phyloP scores from a whole-genome alignment of 1,140 invertebrate genomes.

The Drosophila kanapiae region DNA sequence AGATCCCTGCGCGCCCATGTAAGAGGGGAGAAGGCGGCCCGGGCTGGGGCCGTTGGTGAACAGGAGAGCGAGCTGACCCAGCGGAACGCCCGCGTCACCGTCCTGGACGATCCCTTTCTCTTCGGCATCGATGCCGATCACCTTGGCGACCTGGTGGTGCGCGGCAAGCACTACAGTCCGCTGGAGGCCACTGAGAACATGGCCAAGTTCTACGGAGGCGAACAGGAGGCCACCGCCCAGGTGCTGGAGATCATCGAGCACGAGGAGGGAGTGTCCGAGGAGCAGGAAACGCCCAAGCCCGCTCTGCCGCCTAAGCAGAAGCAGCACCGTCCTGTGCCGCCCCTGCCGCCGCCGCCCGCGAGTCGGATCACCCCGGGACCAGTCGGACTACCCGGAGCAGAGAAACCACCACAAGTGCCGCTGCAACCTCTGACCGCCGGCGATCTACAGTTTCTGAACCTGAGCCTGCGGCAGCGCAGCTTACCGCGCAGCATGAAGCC shows the following conservation, averaged over 20 bases:
- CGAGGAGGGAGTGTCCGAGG: slow-evolving; percentile 44
- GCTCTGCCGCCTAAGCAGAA: slow-evolving; percentile 78
- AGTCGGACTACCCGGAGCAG: slow-evolving; percentile 20
- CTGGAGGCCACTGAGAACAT: slow-evolving; percentile 66
- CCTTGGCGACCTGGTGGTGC: slow-evolving; percentile 68
- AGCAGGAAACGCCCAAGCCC: slow-evolving; percentile 64
- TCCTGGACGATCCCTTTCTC: slow-evolving; percentile 84
- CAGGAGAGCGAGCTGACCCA: slow-evolving; percentile 63
- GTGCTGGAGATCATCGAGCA: slow-evolving; percentile 75
- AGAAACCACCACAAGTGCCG: slow-evolving; percentile 9
- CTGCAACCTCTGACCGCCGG: slow-evolving; percentile 73
- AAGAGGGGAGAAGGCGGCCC: slow-evolving; percentile 35
- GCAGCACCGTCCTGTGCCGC: slow-evolving; percentile 53
- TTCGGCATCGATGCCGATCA: slow-evolving; percentile 84
- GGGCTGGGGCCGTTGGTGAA: background rate
- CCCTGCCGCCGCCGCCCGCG: slow-evolving; percentile 57
- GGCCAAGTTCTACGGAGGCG: slow-evolving; percentile 60
- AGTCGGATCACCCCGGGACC: slow-evolving; percentile 25
- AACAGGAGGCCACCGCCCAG: slow-evolving; percentile 51
- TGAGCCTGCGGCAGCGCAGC: slow-evolving; percentile 81
- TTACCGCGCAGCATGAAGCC: slow-evolving; percentile 81
- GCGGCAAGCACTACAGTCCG: slow-evolving; percentile 68
- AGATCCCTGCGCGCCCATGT: slow-evolving; percentile 74
- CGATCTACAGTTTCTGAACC: slow-evolving; percentile 81
- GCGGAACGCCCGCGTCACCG: slow-evolving; percentile 75